phyloP scores from a whole-genome alignment of 2,113 vertebrate species.

The Egretta garzetta region DNA sequence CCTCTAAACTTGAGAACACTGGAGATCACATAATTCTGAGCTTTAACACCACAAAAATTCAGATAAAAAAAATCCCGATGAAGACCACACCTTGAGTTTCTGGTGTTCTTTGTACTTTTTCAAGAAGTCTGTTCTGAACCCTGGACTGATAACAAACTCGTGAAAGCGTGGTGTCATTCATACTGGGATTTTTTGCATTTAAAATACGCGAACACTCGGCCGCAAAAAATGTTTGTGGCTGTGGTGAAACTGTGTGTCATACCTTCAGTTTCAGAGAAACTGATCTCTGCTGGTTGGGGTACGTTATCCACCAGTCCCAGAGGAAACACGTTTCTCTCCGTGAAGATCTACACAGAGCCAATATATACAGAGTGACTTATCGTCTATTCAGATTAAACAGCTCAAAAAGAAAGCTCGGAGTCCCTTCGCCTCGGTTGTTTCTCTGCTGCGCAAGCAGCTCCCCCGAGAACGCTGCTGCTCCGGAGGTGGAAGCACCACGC shows the following conservation, averaged over 20 bases:
- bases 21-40: background rate
- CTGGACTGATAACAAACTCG: background rate
- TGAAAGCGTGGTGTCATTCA: background rate
- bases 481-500: rapidly evolving
- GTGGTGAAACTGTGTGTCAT: background rate
- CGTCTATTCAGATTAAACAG: background rate
- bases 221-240: background rate
- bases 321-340: background rate
- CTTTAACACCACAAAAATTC: background rate
- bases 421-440: background rate
- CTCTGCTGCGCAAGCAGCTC: background rate
- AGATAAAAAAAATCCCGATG: background rate
- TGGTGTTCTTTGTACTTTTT: background rate
- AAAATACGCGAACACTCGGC: background rate
- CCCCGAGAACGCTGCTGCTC: background rate
- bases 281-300: background rate
- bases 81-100: background rate
- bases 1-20: background rate
- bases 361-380: background rate
- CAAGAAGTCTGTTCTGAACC: background rate
- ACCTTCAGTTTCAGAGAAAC: constrained; percentile 9
- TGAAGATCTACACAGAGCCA: background rate
- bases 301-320: background rate
- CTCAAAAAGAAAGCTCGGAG: background rate
- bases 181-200: background rate